Percentiles rank a stretch among this genome's conserved stretches.
These are phyloP conservation scores for Rhagonycha lutea DNA, from an alignment of 2,888 invertebrate genomes.

Conservation along the genomic window DNA sequence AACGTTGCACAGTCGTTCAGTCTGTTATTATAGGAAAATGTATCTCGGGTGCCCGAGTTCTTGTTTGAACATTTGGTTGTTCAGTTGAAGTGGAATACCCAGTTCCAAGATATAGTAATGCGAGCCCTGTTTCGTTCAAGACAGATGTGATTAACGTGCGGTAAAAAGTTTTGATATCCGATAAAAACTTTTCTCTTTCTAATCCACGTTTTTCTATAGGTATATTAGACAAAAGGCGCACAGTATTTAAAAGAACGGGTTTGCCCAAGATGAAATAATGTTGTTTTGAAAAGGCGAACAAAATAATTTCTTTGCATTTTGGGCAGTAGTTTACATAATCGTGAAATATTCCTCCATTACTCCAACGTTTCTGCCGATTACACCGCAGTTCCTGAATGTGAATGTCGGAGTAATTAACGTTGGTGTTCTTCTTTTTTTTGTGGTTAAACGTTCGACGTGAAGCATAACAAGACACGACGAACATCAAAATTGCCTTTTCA, in stretches of 20 bases:
- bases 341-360: not conserved
- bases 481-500: constrained; percentile 12
- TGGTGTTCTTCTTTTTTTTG: not conserved
- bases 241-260: not conserved
- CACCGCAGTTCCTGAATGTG: not conserved
- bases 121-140: constrained; percentile 45
- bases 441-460: not conserved
- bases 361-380: not conserved
- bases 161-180: constrained; percentile 39
- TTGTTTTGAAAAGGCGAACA: not conserved
- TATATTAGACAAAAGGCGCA: not conserved
- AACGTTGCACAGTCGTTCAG: constrained; percentile 46
- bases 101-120: constrained; percentile 52
- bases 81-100: constrained; percentile 47
- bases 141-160: constrained; percentile 10
- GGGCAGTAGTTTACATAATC: not conserved
- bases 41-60: constrained; percentile 24
- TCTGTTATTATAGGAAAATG: constrained; percentile 21
- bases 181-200: not conserved
- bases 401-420: not conserved
- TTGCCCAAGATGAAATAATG: not conserved
- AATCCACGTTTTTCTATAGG: not conserved
- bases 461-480: not conserved
- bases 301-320: not conserved
- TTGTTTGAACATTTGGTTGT: constrained; percentile 36